Evolutionary conservation across 2,113 vertebrate species (phyloP).

Genomic region (Stigmatopora argus): DNA sequence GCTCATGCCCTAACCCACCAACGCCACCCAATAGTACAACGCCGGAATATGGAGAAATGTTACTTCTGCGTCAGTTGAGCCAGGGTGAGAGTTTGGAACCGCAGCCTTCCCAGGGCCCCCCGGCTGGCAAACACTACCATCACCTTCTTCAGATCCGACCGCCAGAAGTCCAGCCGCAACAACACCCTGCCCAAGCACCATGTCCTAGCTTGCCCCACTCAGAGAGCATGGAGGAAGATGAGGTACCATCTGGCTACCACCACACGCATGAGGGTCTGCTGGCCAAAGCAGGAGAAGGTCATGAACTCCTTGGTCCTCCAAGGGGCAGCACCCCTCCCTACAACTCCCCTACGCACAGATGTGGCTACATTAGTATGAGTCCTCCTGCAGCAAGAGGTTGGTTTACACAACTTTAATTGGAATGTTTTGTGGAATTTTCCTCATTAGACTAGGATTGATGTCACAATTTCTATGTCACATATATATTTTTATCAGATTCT

Average conservation of each 20-base stretch:
- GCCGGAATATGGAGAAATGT: slow-evolving; percentile 83
- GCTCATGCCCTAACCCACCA: slow-evolving; percentile 61
- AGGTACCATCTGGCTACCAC: slow-evolving; percentile 71
- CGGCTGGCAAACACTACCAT: slow-evolving; percentile 78
- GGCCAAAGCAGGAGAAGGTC: slow-evolving; percentile 78
- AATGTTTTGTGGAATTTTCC: background rate
- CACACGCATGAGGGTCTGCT: slow-evolving; percentile 74
- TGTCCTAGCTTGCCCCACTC: slow-evolving; percentile 77
- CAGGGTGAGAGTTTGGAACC: slow-evolving; percentile 79
- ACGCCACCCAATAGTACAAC: slow-evolving; percentile 41
- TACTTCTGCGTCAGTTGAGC: slow-evolving; percentile 82
- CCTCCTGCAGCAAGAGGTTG: slow-evolving; percentile 76
- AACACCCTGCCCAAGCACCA: slow-evolving; percentile 52
- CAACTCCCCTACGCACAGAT: slow-evolving; percentile 77
- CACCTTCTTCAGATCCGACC: slow-evolving; percentile 88
- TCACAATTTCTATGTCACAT: too few relatives aligned
- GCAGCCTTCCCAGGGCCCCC: slow-evolving; percentile 54
- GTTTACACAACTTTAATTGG: background rate
- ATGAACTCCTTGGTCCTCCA: slow-evolving; percentile 79
- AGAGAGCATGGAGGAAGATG: slow-evolving; percentile 98
- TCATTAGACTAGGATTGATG: background rate
- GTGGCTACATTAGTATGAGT: slow-evolving; percentile 57
- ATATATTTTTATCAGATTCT: slow-evolving; percentile 43
- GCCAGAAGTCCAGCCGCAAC: slow-evolving; percentile 56
- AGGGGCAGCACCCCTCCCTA: slow-evolving; percentile 74